These are phyloP conservation scores for Lutjanus campechanus DNA, from an alignment of 2,797 vertebrate genomes.

Conservation along the genomic window DNA sequence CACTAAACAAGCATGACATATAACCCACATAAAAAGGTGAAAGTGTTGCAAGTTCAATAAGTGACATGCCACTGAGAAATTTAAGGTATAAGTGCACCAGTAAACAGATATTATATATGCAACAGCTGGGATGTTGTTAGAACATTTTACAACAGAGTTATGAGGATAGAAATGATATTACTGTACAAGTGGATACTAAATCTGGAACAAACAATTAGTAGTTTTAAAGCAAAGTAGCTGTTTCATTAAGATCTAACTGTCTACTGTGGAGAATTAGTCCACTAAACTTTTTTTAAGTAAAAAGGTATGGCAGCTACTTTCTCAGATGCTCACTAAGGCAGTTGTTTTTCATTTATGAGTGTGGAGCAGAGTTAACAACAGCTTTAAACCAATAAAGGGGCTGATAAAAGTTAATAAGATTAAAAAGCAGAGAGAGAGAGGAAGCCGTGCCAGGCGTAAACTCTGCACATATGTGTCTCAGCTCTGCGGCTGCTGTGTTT, in stretches of 20 bases:
- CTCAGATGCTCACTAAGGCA: slow-evolving; percentile 37
- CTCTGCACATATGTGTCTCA: slow-evolving; percentile 60
- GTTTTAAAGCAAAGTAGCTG: slow-evolving; percentile 22
- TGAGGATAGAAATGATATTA: not conserved
- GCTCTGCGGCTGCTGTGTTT: slow-evolving; percentile 65
- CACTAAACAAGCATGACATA: slow-evolving; percentile 11
- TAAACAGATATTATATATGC: slow-evolving; percentile 10
- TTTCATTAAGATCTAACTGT: slow-evolving; percentile 40
- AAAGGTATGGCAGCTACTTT: slow-evolving; percentile 44
- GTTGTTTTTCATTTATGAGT: slow-evolving; percentile 57
- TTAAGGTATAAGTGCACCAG: not conserved
- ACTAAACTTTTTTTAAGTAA: slow-evolving; percentile 39
- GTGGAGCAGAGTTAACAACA: slow-evolving; percentile 52
- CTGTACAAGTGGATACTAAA: not conserved
- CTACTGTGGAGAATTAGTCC: slow-evolving; percentile 17
- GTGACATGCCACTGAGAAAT: slow-evolving; percentile 4
- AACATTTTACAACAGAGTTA: not conserved
- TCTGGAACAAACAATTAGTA: slow-evolving; percentile 7
- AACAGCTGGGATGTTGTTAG: slow-evolving; percentile 1
- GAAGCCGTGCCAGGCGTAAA: slow-evolving; percentile 58
- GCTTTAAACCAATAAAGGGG: slow-evolving; percentile 59
- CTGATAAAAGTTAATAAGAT: slow-evolving; percentile 67
- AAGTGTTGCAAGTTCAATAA: slow-evolving; percentile 11
- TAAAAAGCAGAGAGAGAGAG: slow-evolving; percentile 53
- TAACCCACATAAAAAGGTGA: not conserved